These are phyloP conservation scores for Hafferia zeledoni DNA, from an alignment of 2,797 vertebrate genomes.

Conservation along the genomic window DNA sequence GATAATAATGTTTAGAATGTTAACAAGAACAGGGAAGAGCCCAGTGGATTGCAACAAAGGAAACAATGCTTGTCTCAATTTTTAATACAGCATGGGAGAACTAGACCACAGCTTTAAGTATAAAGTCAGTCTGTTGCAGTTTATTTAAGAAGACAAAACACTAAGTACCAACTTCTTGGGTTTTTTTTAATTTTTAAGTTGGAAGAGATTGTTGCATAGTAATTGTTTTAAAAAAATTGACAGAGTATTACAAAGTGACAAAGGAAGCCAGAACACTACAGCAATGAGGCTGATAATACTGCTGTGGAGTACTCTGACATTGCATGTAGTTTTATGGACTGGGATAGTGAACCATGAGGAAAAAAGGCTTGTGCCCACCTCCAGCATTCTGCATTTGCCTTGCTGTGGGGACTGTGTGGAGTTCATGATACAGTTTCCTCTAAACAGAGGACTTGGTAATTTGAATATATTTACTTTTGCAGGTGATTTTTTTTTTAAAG, in stretches of 20 bases:
- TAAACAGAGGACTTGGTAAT: not conserved
- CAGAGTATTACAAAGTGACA: rapidly evolving
- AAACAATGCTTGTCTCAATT: not conserved
- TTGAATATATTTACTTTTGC: not conserved
- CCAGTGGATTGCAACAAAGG: not conserved
- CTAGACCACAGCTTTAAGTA: not conserved
- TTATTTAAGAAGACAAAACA: not conserved
- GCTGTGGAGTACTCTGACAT: not conserved
- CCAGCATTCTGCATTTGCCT: not conserved
- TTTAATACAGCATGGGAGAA: not conserved
- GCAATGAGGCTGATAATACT: not conserved
- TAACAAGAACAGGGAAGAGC: not conserved
- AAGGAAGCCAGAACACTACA: not conserved
- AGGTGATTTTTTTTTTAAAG: not conserved
- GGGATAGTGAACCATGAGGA: not conserved
- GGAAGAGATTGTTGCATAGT: not conserved
- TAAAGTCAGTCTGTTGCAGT: not conserved
- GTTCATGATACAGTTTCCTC: not conserved
- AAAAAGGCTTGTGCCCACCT: not conserved
- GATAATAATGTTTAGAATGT: not conserved
- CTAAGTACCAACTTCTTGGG: not conserved
- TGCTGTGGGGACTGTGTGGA: not conserved
- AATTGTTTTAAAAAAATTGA: not conserved
- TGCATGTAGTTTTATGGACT: not conserved
- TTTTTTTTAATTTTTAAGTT: not conserved